phyloP scores from a whole-genome alignment of 2,113 vertebrate genomes.

The Rhinoderma darwinii region DNA sequence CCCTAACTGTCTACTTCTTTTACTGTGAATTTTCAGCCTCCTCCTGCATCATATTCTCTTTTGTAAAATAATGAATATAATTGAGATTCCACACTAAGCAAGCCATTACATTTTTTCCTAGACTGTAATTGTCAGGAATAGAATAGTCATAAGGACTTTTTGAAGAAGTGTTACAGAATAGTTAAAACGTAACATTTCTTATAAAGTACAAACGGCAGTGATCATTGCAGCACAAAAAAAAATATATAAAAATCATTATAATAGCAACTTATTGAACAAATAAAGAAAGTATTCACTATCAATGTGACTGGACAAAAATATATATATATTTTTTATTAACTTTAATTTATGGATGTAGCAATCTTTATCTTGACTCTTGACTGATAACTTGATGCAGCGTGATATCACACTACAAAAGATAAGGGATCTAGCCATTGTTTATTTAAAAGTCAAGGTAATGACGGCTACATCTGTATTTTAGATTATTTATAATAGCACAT shows the following conservation, averaged over 20 bases:
- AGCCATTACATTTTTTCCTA: background rate
- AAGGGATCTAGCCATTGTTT: too few relatives aligned
- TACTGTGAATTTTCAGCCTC: background rate
- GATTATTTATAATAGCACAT: too few relatives aligned
- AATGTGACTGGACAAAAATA: too few relatives aligned
- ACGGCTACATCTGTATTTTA: too few relatives aligned
- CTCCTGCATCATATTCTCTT: background rate
- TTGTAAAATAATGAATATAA: constrained; percentile 4
- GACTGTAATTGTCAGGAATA: background rate
- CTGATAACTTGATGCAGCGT: too few relatives aligned
- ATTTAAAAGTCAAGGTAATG: too few relatives aligned
- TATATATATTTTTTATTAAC: too few relatives aligned
- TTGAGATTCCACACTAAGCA: background rate
- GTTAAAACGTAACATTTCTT: background rate
- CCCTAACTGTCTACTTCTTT: background rate
- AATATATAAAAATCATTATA: background rate
- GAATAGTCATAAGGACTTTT: background rate
- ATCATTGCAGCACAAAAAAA: background rate
- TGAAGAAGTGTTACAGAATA: background rate
- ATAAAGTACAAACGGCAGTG: background rate
- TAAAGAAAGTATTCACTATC: too few relatives aligned
- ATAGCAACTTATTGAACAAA: background rate
- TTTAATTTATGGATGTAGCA: too few relatives aligned
- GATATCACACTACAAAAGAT: too few relatives aligned
- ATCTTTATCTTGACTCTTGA: too few relatives aligned